phyloP scores from a whole-genome alignment of 2,113 vertebrate species.

The Anser brachyrhynchus region DNA sequence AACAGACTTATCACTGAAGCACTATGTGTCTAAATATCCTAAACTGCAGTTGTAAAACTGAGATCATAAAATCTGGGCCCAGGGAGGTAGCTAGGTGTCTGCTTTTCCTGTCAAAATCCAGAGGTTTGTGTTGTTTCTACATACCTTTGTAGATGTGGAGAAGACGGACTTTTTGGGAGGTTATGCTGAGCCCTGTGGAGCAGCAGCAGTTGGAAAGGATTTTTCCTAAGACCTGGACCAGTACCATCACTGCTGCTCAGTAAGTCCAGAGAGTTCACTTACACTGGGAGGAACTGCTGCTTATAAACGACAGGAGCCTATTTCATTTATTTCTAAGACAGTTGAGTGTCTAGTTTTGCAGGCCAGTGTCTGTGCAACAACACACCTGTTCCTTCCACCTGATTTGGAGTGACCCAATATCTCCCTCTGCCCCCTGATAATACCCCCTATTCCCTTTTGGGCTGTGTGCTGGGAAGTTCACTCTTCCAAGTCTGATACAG shows the following conservation, averaged over 20 bases:
- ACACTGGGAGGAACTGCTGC: neutral
- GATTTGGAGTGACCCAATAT: neutral
- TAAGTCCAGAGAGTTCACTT: neutral
- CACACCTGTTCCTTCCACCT: neutral
- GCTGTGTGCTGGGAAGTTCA: neutral
- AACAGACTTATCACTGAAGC: neutral
- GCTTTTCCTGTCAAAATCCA: neutral
- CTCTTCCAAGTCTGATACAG: neutral
- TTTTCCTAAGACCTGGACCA: neutral
- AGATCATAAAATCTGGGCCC: neutral
- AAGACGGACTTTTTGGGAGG: neutral
- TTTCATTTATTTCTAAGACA: neutral
- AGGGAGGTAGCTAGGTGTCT: neutral
- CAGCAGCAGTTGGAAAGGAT: neutral
- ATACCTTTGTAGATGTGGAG: slow-evolving; percentile 28
- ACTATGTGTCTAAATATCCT: neutral
- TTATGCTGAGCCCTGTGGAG: fast-evolving
- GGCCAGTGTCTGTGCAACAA: neutral
- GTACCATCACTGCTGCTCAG: neutral
- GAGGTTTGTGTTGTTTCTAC: neutral
- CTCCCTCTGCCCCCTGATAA: neutral
- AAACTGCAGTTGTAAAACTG: neutral
- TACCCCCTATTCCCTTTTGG: neutral
- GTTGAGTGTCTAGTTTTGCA: neutral
- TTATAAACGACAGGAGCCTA: neutral